Conservation (phyloP, 2,797 vertebrate species). For the Fistularia commersonii region DNA sequence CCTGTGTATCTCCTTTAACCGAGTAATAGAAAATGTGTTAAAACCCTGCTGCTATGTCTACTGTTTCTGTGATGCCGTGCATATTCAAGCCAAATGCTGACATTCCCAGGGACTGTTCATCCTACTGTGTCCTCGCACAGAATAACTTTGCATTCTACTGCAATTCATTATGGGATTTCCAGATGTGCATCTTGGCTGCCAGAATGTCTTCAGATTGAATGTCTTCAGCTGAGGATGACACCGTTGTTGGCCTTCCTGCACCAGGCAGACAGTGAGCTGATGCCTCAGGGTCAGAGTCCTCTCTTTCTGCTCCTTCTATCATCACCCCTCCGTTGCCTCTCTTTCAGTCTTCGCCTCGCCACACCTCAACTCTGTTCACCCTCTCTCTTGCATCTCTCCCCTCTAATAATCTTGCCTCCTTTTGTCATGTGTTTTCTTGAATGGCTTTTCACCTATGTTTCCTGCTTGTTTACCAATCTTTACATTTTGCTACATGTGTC, state of each 20-base stretch:
- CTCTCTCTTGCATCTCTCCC: slow-evolving; percentile 24
- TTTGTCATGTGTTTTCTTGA: background rate
- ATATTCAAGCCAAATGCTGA: background rate
- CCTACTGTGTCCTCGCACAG: slow-evolving; percentile 41
- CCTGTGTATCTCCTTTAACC: slow-evolving; percentile 4
- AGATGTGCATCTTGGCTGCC: slow-evolving; percentile 68
- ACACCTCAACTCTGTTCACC: slow-evolving; percentile 24
- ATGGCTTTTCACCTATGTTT: too few relatives aligned
- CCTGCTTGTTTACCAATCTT: slow-evolving; percentile 20
- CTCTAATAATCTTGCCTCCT: background rate
- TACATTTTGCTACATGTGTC: slow-evolving; percentile 33
- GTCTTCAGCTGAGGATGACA: slow-evolving; percentile 71
- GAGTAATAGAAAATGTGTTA: slow-evolving; percentile 8
- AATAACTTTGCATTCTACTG: slow-evolving; percentile 54
- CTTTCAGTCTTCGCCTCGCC: slow-evolving; percentile 1
- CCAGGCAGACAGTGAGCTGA: slow-evolving; percentile 52
- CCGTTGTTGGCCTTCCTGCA: slow-evolving; percentile 57
- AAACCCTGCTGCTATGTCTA: background rate
- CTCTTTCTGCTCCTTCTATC: slow-evolving; percentile 10
- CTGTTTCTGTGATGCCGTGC: background rate
- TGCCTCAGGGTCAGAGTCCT: slow-evolving; percentile 58
- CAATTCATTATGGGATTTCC: slow-evolving; percentile 68
- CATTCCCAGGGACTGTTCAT: background rate
- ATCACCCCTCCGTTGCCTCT: background rate
- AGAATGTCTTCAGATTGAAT: slow-evolving; percentile 62